A percentile compares a stretch with the other conserved stretches of the same genome.
Conservation (phyloP, 2,113 vertebrate species). For the Otus sunia region DNA sequence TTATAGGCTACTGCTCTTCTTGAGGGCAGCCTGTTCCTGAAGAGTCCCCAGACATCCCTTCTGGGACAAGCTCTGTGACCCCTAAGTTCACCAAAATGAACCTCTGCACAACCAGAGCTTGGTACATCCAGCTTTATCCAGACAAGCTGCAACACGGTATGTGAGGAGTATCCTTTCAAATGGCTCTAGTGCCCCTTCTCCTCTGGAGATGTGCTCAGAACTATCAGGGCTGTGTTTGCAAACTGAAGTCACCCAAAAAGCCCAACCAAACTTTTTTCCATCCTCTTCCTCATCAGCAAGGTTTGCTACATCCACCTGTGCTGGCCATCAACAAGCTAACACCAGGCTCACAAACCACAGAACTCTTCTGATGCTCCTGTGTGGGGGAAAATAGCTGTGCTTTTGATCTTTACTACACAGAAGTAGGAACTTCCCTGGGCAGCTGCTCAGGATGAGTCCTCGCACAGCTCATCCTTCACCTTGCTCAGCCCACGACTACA, state of each 20-base stretch:
- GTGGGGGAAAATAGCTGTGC: neutral
- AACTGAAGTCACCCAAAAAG: neutral
- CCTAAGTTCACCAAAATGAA: neutral
- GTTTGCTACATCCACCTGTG: neutral
- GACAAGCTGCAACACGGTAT: accelerated
- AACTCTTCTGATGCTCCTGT: neutral
- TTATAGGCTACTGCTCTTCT: neutral
- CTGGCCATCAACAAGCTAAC: neutral
- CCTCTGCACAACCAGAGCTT: neutral
- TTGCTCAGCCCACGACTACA: neutral
- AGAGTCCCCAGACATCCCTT: neutral
- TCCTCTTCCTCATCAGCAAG: neutral
- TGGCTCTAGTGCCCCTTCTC: neutral
- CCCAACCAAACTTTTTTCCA: neutral
- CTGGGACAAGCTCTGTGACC: neutral
- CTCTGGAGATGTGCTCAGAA: neutral
- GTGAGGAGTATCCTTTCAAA: neutral
- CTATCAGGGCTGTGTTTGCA: accelerated
- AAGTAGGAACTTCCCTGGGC: neutral
- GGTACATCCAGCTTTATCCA: neutral
- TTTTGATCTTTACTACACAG: neutral
- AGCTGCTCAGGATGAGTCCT: neutral
- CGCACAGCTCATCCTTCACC: neutral
- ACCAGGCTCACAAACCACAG: neutral
- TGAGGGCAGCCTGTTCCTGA: neutral